A percentile compares a stretch with the other conserved stretches of the same genome.
Evolutionary conservation across 2,797 vertebrate species (phyloP).

Genomic region (Sciurus vulgaris): DNA sequence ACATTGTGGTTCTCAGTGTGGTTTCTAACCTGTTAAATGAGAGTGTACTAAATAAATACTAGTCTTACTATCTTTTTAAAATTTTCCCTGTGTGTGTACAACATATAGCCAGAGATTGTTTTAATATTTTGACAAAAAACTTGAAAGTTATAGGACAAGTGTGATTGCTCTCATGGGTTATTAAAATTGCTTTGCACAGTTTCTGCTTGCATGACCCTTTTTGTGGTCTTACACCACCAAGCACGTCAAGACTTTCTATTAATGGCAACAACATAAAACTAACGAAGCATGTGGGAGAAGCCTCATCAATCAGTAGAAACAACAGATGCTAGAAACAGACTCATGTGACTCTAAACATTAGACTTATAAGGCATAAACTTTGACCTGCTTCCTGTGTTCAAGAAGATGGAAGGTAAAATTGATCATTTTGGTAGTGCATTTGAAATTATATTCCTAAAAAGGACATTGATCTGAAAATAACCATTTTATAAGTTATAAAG

Average conservation of each 20-base stretch:
- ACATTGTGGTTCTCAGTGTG: not conserved
- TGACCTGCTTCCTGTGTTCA: not conserved
- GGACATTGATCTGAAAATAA: not conserved
- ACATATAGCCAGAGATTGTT: not conserved
- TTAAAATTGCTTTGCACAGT: not conserved
- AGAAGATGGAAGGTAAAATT: not conserved
- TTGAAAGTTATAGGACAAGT: not conserved
- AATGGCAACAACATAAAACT: too few relatives aligned
- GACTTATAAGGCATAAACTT: not conserved
- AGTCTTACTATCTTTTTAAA: not conserved
- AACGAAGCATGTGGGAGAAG: rapidly evolving
- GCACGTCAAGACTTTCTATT: rapidly evolving
- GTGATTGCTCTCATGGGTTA: not conserved
- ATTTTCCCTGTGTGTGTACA: not conserved
- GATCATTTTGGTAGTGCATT: not conserved
- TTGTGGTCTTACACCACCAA: rapidly evolving
- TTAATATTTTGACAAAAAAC: not conserved
- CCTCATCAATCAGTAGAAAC: not conserved
- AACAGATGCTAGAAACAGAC: not conserved
- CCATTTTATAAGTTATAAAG: not conserved
- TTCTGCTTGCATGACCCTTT: not conserved
- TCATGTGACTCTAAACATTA: rapidly evolving
- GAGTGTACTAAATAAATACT: not conserved
- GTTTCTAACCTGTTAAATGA: not conserved
- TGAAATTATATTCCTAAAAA: not conserved